Evolutionary conservation across 2,113 vertebrate species (phyloP).

Genomic region (Grammomys dolichurus): DNA sequence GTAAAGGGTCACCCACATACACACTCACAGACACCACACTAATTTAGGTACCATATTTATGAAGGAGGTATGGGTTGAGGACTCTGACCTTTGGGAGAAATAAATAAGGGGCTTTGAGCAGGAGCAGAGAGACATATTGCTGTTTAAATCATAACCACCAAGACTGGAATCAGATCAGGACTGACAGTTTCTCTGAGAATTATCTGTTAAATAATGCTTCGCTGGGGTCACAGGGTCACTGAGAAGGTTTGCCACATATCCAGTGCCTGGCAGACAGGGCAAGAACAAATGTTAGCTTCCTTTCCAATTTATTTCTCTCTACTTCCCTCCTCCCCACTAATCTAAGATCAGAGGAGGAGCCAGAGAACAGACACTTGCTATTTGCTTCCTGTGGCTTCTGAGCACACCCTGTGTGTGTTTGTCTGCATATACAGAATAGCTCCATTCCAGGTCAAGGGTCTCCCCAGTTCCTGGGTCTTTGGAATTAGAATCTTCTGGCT

Average conservation of each 20-base stretch:
- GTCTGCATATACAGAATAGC: background rate
- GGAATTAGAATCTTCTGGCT: constrained; percentile 15
- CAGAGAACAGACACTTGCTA: constrained; percentile 44
- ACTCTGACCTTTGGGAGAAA: constrained; percentile 20
- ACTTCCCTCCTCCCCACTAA: background rate
- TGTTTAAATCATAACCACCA: constrained; percentile 65
- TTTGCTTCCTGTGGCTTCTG: background rate
- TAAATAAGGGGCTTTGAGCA: constrained; percentile 58
- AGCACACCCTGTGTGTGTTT: background rate
- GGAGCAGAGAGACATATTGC: constrained; percentile 25
- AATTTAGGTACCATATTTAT: constrained; percentile 11
- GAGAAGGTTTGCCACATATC: constrained; percentile 13
- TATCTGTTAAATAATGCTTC: constrained; percentile 70
- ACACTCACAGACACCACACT: background rate
- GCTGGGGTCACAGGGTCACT: background rate
- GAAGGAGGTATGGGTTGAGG: constrained; percentile 31
- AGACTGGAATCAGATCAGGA: constrained; percentile 50
- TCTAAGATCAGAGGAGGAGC: constrained; percentile 43
- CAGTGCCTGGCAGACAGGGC: constrained; percentile 55
- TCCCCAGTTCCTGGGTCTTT: background rate
- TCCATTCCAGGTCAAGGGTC: constrained; percentile 18
- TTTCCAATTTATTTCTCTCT: background rate
- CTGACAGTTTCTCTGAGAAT: constrained; percentile 67
- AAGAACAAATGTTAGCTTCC: constrained; percentile 44
- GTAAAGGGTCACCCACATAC: background rate